A percentile compares a stretch with the other conserved stretches of the same genome.
These are phyloP conservation scores for Brachionus koreanus DNA, from an alignment of 1,140 invertebrate species.

Conservation along the genomic window DNA sequence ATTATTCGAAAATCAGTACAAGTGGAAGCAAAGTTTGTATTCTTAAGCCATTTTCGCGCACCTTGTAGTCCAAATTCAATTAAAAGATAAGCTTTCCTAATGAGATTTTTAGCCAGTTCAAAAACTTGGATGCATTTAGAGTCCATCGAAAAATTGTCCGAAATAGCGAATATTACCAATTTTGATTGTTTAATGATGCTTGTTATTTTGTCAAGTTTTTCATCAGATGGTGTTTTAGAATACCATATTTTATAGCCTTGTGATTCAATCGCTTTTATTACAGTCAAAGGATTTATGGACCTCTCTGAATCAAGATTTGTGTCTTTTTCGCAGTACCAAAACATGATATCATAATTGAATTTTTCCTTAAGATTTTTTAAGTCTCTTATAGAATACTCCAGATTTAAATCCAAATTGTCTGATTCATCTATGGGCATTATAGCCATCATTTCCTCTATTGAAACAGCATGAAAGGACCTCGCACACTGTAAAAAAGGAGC, in stretches of 20 bases:
- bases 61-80: constrained; percentile 8
- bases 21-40: neutral
- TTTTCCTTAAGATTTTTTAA: constrained; percentile 50
- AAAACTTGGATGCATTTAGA: constrained; percentile 4
- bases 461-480: constrained; percentile 56
- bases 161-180: neutral
- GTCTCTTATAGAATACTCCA: constrained; percentile 51
- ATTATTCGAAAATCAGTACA: constrained; percentile 51
- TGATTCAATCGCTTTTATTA: constrained; percentile 48
- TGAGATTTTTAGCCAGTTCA: neutral
- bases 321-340: constrained; percentile 49
- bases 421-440: constrained; percentile 51
- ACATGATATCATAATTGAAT: constrained; percentile 50
- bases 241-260: constrained; percentile 23
- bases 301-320: neutral
- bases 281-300: constrained; percentile 46
- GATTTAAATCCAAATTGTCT: constrained; percentile 51
- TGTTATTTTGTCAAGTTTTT: constrained; percentile 6
- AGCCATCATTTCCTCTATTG: constrained; percentile 52
- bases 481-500: constrained; percentile 56
- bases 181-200: neutral
- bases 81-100: neutral
- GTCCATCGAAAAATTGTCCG: neutral
- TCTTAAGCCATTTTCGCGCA: neutral
- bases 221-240: neutral